Evolutionary conservation across 2,113 vertebrate species (phyloP).

Genomic region (Neodon shergylaensis): DNA sequence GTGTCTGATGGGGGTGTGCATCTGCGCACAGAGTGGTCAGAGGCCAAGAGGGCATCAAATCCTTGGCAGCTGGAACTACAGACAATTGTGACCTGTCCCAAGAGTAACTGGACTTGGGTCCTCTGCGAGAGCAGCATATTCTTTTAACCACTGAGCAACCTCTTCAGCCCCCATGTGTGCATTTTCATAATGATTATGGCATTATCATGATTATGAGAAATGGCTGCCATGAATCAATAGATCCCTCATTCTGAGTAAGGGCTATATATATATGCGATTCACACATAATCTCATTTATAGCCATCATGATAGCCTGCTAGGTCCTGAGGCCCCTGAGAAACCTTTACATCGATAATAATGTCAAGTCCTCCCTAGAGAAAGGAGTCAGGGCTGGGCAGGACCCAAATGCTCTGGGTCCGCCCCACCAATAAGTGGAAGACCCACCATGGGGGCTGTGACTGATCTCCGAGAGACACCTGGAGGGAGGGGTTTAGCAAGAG

Average conservation of each 20-base stretch:
- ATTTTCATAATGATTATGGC: not conserved
- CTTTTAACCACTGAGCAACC: not conserved
- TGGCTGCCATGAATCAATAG: not conserved
- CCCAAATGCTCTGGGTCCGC: not conserved
- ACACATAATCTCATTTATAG: not conserved
- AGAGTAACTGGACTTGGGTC: too few species aligned
- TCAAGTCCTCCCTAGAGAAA: not conserved
- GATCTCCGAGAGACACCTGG: not conserved
- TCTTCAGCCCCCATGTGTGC: not conserved
- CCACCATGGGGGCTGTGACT: accelerated
- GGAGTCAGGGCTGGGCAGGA: not conserved
- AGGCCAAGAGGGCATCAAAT: not conserved
- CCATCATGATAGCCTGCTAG: not conserved
- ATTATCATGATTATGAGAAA: not conserved
- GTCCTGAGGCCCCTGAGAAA: not conserved
- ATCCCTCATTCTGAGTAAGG: not conserved
- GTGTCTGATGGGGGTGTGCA: not conserved
- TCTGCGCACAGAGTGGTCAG: not conserved
- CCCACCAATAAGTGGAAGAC: not conserved
- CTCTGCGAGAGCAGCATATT: not conserved
- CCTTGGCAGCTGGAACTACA: too few species aligned
- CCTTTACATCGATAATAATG: too few species aligned
- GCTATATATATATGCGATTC: not conserved
- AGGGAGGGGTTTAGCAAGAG: not conserved
- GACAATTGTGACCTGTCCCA: too few species aligned